Base-by-base conservation (phyloP, 2,797 vertebrate genomes). In the Acanthurus tractus region DNA sequence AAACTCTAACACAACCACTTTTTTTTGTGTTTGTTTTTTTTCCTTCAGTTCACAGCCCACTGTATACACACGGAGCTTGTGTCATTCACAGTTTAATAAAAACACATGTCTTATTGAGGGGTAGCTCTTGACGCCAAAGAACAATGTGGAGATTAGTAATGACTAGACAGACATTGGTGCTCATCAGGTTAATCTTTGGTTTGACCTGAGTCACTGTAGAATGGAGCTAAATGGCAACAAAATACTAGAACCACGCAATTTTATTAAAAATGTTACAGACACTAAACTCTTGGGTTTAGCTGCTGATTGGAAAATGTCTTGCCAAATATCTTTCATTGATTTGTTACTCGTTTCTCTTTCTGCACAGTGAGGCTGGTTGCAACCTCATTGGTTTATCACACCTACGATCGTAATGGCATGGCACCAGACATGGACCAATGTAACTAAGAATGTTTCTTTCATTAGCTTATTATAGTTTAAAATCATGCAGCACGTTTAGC, bases 91-190 rank as follows among this genome's bases (percentile, higher is more conserved):
- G 15, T 52, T 55, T 50, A 63, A 12, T 25, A 38, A 17, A 8
- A 54, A 20, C 48, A 59, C 3, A 17, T 23, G 12, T 58, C 5
- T 56, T 53, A 68, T 18, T 52, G 10, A 46, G 25, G 48, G 29
- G 3, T 15, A 46, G 7, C 29, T 22, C 46, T 25, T 29, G 3
- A 40, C 12, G 48, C 20, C 6, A 54, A 54, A 70, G 46, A 49
- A 48, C 54, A 70, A 55, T 55, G 11, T 36, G 7, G 9, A 34
- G 48, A 8, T 54, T 57, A 68, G 67, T 22, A 29, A 18, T 38
- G 36, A 63, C 14, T 23, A 25, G 22, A 46, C 14, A 40, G 50
- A n/a, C 23, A 53, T 7, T 40, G 17, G n/a, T 53, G 49, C 10
- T 46, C 9, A 36, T n/a, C 4, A 38, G 8, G 25, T 8, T 36